Evolutionary conservation across 2,113 vertebrate species (phyloP), one percentile per base, ranked within the genome.

Genomic region (Collichthys lucidus): DNA sequence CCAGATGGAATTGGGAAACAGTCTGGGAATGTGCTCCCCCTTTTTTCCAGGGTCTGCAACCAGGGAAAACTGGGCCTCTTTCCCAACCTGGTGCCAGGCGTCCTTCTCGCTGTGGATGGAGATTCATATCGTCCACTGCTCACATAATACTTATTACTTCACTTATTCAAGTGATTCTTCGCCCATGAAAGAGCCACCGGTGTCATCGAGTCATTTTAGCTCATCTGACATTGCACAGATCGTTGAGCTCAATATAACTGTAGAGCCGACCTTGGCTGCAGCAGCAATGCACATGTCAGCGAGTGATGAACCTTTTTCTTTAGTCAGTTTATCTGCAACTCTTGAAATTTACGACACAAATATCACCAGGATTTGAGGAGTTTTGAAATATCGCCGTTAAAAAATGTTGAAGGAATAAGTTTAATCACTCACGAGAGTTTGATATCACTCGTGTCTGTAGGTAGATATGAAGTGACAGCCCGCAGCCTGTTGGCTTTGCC

Each of bases 21-120:
- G 92, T 93, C 91, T 93, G 92, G 89, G 90, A 93, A 92, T 93
- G 90, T 89, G 85, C 67, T 50, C 71, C 82, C 76, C 63, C 52
- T 70, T 64, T 79, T 86, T 89, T 83, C 71, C 84, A 80, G 68
- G 86, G 72, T 86, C 77, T 79, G 59, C 11, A 52, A 80, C 63
- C 82, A 60, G 75, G 83, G 79, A 80, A 70, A 85, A 88, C 46
- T 64, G 83, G 78, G 86, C 89, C 90, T 89, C 89, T 80, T 85
- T 86, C 77, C 83, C 74, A 77, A 76, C 76, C 85, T 81, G 64
- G 68, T 91, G 91, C 86, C 88, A 86, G 80, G 71, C 74, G 24
- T 84, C 65, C 59, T 40, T 75, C 82, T 75, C 29, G 80, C 72
- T 50, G 26, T 46, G 67, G 83, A 78, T 65, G 75, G 56, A 60